Percentiles rank a stretch among this genome's conserved stretches.
Conservation (phyloP, 2,797 vertebrate genomes). For the Chrysocyon brachyurus region DNA sequence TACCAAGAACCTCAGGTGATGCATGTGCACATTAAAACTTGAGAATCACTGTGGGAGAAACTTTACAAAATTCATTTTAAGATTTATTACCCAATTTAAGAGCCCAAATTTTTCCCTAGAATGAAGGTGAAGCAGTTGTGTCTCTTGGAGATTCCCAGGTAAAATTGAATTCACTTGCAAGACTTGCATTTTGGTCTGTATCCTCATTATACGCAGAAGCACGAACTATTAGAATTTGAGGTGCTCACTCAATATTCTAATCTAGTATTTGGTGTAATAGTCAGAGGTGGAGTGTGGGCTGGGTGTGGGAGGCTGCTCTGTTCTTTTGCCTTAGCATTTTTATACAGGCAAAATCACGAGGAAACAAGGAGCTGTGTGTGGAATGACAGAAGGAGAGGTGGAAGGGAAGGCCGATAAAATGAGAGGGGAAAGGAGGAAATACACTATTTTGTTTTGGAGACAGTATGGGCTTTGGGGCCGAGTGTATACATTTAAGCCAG, state of each 20-base stretch:
- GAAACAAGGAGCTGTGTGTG: background rate
- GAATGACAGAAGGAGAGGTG: background rate
- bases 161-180: conserved; percentile 54
- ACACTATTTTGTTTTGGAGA: background rate
- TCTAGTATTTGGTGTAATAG: background rate
- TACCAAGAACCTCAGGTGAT: conserved; percentile 1
- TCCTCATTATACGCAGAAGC: background rate
- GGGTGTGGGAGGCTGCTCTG: background rate
- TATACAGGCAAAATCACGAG: background rate
- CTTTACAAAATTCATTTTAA: conserved; percentile 58
- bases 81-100: conserved; percentile 69
- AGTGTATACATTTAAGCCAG: background rate
- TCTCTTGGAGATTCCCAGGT: conserved; percentile 30
- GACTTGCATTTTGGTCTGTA: conserved; percentile 22
- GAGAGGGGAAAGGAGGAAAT: background rate
- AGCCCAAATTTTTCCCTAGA: conserved; percentile 28
- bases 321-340: background rate
- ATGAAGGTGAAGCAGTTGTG: conserved; percentile 37
- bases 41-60: conserved; percentile 53
- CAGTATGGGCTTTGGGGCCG: background rate
- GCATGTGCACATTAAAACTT: conserved; percentile 43
- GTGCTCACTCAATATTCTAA: background rate
- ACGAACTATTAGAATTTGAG: background rate
- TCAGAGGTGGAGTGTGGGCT: background rate
- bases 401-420: background rate